Conservation (phyloP, 2,888 invertebrate species). For the Noctua fimbriata region DNA sequence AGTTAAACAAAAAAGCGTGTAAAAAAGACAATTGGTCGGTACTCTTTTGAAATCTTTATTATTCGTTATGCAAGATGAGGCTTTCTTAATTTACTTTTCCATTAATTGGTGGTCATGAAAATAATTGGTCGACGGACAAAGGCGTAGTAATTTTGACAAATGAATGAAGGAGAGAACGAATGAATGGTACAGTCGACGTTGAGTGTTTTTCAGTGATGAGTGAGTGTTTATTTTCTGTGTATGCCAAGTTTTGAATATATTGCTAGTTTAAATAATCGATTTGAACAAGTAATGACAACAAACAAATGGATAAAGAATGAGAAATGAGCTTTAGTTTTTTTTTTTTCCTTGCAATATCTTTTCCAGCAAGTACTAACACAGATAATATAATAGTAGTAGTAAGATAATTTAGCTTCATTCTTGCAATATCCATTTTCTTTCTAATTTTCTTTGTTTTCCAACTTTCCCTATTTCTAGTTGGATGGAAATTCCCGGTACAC, state of each 20-base stretch:
- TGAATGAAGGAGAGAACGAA: slow-evolving; percentile 35
- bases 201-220: slow-evolving; percentile 25
- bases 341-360: neutral
- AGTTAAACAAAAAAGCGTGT: slow-evolving; percentile 28
- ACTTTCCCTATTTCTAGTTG: slow-evolving; percentile 46
- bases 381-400: no score
- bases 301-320: neutral
- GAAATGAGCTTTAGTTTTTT: neutral
- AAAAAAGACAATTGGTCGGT: slow-evolving; percentile 46
- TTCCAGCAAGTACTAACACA: neutral
- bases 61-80: slow-evolving; percentile 44
- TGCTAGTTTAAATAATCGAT: neutral
- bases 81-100: slow-evolving; percentile 62
- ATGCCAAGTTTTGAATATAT: neutral
- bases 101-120: slow-evolving; percentile 65
- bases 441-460: slow-evolving; percentile 17
- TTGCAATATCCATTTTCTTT: neutral
- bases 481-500: slow-evolving; percentile 25
- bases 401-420: neutral
- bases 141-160: slow-evolving; percentile 69
- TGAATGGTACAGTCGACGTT: slow-evolving; percentile 22
- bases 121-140: slow-evolving; percentile 66
- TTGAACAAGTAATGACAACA: neutral
- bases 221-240: slow-evolving; percentile 31
- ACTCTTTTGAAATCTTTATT: slow-evolving; percentile 54